phyloP scores from a whole-genome alignment of 2,888 invertebrate species.

The Leptopilina syphax region DNA sequence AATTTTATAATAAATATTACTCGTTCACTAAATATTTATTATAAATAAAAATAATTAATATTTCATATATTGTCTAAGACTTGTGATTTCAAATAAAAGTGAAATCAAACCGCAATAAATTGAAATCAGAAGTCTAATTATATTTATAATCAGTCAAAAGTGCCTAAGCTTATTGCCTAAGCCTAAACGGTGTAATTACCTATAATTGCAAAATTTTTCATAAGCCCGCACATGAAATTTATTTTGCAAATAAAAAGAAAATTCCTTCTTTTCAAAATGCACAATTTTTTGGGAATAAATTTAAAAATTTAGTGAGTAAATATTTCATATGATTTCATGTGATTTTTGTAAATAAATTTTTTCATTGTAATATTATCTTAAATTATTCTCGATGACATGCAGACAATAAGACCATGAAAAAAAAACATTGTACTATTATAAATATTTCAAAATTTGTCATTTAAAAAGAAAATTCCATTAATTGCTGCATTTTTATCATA shows the following conservation, averaged over 20 bases:
- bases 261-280: background rate
- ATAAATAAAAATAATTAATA: too few relatives aligned
- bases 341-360: background rate
- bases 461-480: background rate
- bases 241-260: background rate
- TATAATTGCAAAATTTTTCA: background rate
- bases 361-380: background rate
- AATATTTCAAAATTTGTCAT: background rate
- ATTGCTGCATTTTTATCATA: background rate
- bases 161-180: slow-evolving; percentile 36
- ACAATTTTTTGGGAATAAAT: background rate
- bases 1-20: too few relatives aligned
- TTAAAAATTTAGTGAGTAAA: background rate
- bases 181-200: slow-evolving; percentile 6
- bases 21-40: too few relatives aligned
- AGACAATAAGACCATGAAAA: background rate
- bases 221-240: background rate
- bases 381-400: background rate
- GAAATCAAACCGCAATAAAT: background rate
- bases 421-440: background rate
- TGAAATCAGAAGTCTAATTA: slow-evolving; percentile 7
- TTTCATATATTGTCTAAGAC: too few relatives aligned
- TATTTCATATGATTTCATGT: background rate
- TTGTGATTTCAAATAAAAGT: slow-evolving; percentile 10
- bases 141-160: slow-evolving; percentile 25